phyloP scores from a whole-genome alignment of 2,888 invertebrate genomes.

The Cephus pygmeus region DNA sequence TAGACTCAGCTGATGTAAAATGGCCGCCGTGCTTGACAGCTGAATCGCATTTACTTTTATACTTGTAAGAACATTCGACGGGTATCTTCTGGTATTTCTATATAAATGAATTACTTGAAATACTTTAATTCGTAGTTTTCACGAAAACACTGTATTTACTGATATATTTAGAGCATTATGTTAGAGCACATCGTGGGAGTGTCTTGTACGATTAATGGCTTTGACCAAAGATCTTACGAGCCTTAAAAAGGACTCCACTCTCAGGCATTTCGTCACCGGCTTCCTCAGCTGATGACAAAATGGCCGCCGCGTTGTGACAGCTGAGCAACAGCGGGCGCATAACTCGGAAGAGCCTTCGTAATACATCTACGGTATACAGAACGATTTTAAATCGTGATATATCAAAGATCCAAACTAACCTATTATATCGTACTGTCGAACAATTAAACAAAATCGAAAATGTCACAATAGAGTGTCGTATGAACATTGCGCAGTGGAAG shows the following conservation, averaged over 20 bases:
- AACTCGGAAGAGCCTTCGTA: neutral
- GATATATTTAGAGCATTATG: neutral
- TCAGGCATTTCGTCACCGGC: constrained; percentile 1
- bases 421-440: neutral
- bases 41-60: constrained; percentile 16
- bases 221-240: neutral
- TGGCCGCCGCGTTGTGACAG: constrained; percentile 17
- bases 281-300: constrained; percentile 6
- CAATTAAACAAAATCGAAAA: neutral
- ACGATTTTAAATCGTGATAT: neutral
- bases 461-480: constrained; percentile 10
- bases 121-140: neutral
- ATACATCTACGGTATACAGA: neutral
- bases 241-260: neutral
- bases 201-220: neutral
- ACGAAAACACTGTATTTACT: neutral
- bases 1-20: constrained; percentile 47
- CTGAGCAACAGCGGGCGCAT: constrained; percentile 17
- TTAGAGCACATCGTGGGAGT: neutral
- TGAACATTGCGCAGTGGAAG: constrained; percentile 34
- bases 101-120: neutral
- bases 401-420: neutral
- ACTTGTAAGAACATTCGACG: neutral
- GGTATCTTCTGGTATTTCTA: neutral
- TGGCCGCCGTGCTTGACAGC: constrained; percentile 44